Conservation (phyloP, 2,888 invertebrate species). For the Drosophila anceps region DNA sequence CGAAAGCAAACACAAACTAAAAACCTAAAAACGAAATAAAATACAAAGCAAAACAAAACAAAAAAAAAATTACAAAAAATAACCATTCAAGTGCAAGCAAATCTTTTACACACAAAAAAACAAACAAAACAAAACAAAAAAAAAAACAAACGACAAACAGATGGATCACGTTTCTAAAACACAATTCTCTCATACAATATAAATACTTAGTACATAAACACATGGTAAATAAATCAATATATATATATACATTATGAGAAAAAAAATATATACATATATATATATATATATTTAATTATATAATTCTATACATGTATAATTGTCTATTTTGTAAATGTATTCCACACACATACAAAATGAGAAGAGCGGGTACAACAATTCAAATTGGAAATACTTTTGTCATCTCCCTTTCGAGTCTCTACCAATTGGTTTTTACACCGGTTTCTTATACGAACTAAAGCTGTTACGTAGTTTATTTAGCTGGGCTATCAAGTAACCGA, state of each 20-base stretch:
- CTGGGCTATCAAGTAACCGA: neutral
- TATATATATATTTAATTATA: slow-evolving; percentile 31
- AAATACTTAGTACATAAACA: slow-evolving; percentile 31
- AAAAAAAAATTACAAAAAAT: slow-evolving; percentile 3
- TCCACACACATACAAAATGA: slow-evolving; percentile 35
- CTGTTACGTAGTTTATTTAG: neutral
- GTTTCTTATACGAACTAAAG: slow-evolving; percentile 7
- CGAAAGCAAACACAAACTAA: slow-evolving; percentile 19
- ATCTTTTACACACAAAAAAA: slow-evolving; percentile 56
- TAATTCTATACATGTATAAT: slow-evolving; percentile 41
- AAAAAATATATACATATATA: slow-evolving; percentile 22
- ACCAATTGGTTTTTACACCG: slow-evolving; percentile 8
- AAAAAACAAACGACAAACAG: slow-evolving; percentile 31
- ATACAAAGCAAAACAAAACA: slow-evolving; percentile 19
- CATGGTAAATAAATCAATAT: slow-evolving; percentile 45
- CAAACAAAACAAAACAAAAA: slow-evolving; percentile 37
- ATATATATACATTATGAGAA: slow-evolving; percentile 51
- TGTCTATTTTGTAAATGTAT: slow-evolving; percentile 69
- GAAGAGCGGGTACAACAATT: slow-evolving; percentile 20
- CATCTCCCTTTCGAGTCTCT: neutral
- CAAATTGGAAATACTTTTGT: neutral
- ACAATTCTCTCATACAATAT: slow-evolving; percentile 52
- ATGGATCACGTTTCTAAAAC: slow-evolving; percentile 73
- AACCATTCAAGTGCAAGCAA: slow-evolving; percentile 53
- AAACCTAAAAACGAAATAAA: slow-evolving; percentile 10